A percentile compares a stretch with the other conserved stretches of the same genome.
Evolutionary conservation across 2,888 invertebrate species (phyloP).

Genomic region (Chloroclysta siterata): DNA sequence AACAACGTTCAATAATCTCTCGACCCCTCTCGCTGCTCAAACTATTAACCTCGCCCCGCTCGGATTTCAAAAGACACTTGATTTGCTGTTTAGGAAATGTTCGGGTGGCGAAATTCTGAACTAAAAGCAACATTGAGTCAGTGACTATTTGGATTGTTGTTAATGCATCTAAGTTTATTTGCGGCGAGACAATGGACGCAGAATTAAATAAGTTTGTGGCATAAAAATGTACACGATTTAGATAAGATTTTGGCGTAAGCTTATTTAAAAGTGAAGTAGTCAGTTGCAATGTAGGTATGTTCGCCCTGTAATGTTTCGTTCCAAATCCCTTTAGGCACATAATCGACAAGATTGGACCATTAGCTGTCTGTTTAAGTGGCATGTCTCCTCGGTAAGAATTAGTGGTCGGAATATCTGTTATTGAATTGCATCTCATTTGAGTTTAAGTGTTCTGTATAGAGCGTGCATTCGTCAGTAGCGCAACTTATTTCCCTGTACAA

Average conservation of each 20-base stretch:
- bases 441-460: conserved; percentile 13
- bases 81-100: too few species aligned
- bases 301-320: conserved; percentile 53
- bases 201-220: conserved; percentile 11
- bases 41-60: background rate
- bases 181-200: background rate
- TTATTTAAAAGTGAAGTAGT: conserved; percentile 59
- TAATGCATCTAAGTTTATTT: background rate
- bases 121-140: too few species aligned
- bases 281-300: conserved; percentile 46
- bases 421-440: conserved; percentile 52
- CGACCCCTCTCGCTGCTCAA: background rate
- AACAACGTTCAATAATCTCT: too few species aligned
- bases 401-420: conserved; percentile 44
- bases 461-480: background rate
- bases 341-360: conserved; percentile 33
- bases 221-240: conserved; percentile 40
- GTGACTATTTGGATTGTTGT: too few species aligned
- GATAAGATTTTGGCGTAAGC: conserved; percentile 54
- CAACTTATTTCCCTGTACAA: background rate
- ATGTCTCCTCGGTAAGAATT: background rate
- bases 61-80: too few species aligned
- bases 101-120: background rate
- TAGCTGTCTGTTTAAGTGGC: conserved; percentile 29
- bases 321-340: conserved; percentile 17